phyloP scores from a whole-genome alignment of 2,113 vertebrate genomes.

The Centrocercus urophasianus region DNA sequence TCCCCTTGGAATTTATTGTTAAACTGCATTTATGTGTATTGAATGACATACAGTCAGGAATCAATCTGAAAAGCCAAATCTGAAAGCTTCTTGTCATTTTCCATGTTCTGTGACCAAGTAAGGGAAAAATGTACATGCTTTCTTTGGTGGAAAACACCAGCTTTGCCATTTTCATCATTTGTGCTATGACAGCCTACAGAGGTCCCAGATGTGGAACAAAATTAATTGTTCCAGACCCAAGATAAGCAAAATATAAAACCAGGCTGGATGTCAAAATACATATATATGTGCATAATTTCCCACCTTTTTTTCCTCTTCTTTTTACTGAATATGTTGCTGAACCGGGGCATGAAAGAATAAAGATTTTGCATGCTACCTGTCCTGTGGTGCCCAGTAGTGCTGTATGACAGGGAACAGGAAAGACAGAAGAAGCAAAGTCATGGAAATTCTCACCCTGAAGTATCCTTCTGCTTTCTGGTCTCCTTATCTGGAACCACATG shows the following conservation, averaged over 20 bases:
- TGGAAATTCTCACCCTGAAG: neutral
- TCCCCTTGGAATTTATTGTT: conserved; percentile 42
- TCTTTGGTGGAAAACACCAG: neutral
- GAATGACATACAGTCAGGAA: neutral
- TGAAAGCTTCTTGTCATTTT: conserved; percentile 29
- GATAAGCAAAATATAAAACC: neutral
- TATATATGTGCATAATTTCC: neutral
- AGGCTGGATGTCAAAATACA: neutral
- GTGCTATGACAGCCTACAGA: neutral
- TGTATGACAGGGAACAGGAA: fast-evolving
- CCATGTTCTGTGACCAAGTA: conserved; percentile 11
- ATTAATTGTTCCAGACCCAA: neutral
- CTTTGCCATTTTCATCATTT: neutral
- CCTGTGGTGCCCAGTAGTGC: neutral
- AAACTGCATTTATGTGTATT: neutral
- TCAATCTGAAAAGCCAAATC: conserved; percentile 25
- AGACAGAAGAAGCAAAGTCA: neutral
- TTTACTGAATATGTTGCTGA: neutral
- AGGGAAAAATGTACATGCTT: neutral
- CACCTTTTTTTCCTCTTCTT: neutral
- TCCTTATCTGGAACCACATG: neutral
- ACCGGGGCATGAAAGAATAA: neutral
- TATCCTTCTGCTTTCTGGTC: neutral
- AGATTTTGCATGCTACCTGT: neutral
- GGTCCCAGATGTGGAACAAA: neutral